Evolutionary conservation across 2,888 invertebrate genomes (phyloP), one percentile per base, ranked within the genome.

Genomic region (Harpagoxenus sublaevis): DNA sequence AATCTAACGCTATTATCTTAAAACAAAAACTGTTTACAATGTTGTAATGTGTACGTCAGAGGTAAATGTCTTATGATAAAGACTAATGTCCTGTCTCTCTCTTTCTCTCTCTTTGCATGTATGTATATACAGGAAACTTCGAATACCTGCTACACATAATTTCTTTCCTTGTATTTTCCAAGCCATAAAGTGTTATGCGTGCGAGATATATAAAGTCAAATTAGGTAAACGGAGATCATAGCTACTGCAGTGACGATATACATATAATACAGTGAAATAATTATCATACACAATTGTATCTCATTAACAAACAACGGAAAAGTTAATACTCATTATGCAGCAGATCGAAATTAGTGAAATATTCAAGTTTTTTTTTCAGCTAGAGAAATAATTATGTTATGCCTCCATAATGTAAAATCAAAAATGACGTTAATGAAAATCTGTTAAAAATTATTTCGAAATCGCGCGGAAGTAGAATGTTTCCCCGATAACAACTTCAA

Each of bases 141-240:
- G 35, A 63, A 35, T 35, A 35, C 9, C 18, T 51, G 39, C 23
- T 51, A 28, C 28, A 28, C 28, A 53, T 66, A 77, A 77, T 53
- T 66, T 77, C 39, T 39, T 66, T 77, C 66, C 51, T 23, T 28
- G 51, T 39, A 23, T 51, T 77, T 51, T 51, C 12, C 51, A 35
- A 77, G 18, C 23, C 3, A 28, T 51, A 39, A 77, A 51, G 10
- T 35, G 10, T 39, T 57, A 45, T 28, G 23, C 28, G 12, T 28
- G 28, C 23, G 39, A 35, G 31, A 75, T 48, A 71, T 2, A 55
- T 2, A 55, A 9, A 63, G 23, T 31, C 42, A n/a, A 75, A 15
- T 65, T 51, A 31, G 12, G 31, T 74, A 65, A 75, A 51, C 35
- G 15, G 3, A 51, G 23, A 74, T 74, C 60, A 12, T 53, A 23